Base-by-base conservation (phyloP, 2,888 invertebrate species). In the Lepidocyrtinus sp. region DNA sequence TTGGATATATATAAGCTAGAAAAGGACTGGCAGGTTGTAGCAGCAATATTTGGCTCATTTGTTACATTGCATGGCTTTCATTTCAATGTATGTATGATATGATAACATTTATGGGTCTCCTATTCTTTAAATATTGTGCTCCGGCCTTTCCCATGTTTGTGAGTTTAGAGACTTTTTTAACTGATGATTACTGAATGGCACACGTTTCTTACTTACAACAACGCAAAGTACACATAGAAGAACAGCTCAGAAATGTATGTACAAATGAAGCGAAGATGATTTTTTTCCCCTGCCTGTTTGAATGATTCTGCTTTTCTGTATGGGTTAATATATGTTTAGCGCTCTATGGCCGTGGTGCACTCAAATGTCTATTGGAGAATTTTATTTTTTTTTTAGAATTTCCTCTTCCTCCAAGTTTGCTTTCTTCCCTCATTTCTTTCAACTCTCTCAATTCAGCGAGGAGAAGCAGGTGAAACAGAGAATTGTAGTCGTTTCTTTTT, bases 141-240 rank as follows among this genome's bases (percentile, higher is more conserved):
- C 50, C 50, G 50, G 50, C 17, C 50, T 50, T 50, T 17, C 36
- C 50, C 50, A 50, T 50, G 50, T 50, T n/a, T n/a, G n/a, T n/a
- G n/a, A n/a, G n/a, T n/a, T 50, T 15, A 50, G 50, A 17, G 50
- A 50, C 50, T 50, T 50, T 17, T 50, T 50, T n/a, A 15, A 50
- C 17, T 50, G 50, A 50, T 50, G 50, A 50, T 50, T 50, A 50
- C 50, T 50, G 50, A 50, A 50, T 50, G 50, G 50, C 50, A 50
- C 50, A 17, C 50, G 50, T 50, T n/a, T n/a, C 50, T 50, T 50
- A 50, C 50, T 50, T 50, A 50, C 50, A 50, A n/a, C n/a, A n/a
- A n/a, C n/a, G 17, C 50, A 50, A 50, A 12, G 50, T 50, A 50
- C 50, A 50, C 50, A 50, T 50, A 50, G 2, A 50, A 2, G 50